A percentile compares a stretch with the other conserved stretches of the same genome.
Conservation (phyloP, 2,113 vertebrate species). For the Tychaedon coryphoeus region DNA sequence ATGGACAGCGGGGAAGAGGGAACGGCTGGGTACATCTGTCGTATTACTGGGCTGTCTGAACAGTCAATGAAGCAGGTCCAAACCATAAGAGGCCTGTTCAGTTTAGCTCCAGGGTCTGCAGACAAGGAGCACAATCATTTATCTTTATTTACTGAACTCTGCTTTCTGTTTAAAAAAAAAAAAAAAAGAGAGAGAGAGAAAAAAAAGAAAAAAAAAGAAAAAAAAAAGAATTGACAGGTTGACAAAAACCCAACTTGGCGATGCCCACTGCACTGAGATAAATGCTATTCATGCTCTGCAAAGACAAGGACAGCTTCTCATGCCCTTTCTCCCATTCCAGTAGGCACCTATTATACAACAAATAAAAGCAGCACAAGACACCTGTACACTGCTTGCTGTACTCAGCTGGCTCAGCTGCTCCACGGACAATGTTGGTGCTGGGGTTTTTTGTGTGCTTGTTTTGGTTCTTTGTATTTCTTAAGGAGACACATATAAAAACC, state of each 20-base stretch:
- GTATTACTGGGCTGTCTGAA: conserved; percentile 87
- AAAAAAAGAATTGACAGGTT: conserved; percentile 77
- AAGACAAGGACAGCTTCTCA: conserved; percentile 75
- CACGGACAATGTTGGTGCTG: background rate
- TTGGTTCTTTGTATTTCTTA: background rate
- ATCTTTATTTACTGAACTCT: conserved; percentile 88
- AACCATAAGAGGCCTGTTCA: conserved; percentile 84
- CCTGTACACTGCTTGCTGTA: background rate
- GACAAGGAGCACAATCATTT: conserved; percentile 82
- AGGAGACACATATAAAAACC: background rate
- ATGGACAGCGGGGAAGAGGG: conserved; percentile 82
- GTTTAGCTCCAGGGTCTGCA: conserved; percentile 83
- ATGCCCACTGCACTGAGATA: conserved; percentile 79
- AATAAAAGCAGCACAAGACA: conserved; percentile 60
- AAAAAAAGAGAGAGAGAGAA: conserved; percentile 18
- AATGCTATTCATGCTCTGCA: conserved; percentile 78
- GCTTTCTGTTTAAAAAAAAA: conserved; percentile 77
- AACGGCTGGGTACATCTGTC: conserved; percentile 86
- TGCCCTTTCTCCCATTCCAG: conserved; percentile 69
- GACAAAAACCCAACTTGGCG: conserved; percentile 75
- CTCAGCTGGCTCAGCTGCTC: background rate
- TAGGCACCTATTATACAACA: conserved; percentile 53
- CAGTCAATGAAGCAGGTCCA: conserved; percentile 87
- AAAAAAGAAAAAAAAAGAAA: background rate
- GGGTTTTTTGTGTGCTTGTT: background rate